Evolutionary conservation across 2,113 vertebrate species (phyloP), one percentile per base, ranked within the genome.

Genomic region (Pedetes capensis): DNA sequence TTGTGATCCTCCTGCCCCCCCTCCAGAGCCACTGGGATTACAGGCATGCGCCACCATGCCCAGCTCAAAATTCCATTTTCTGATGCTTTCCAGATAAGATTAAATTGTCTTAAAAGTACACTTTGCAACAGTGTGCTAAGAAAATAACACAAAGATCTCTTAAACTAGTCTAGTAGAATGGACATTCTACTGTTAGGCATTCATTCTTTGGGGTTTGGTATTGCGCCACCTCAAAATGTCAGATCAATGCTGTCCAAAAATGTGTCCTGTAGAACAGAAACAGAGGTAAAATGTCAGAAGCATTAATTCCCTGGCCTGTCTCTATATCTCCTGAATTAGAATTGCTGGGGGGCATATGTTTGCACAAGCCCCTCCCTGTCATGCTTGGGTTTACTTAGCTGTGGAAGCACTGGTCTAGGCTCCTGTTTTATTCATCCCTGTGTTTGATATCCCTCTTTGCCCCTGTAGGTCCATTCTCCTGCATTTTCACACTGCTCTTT

Each of bases 1-100:
- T n/a, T n/a, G n/a, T n/a, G n/a, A n/a, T n/a, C n/a, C n/a, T n/a
- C n/a, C n/a, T n/a, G n/a, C n/a, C n/a, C n/a, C n/a, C n/a, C n/a
- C n/a, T n/a, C n/a, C n/a, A n/a, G n/a, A n/a, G n/a, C n/a, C n/a
- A n/a, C n/a, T n/a, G n/a, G n/a, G n/a, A n/a, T n/a, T n/a, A n/a
- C n/a, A n/a, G n/a, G n/a, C n/a, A n/a, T n/a, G n/a, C n/a, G n/a
- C n/a, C n/a, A n/a, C n/a, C n/a, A n/a, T n/a, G n/a, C n/a, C n/a
- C n/a, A n/a, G n/a, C n/a, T 84, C 39, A 42, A 89, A 75, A 69
- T 32, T 83, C 14, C 66, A 66, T 64, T 92, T 29, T 69, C 53
- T 81, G 53, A 39, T 47, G 34, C 84, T 84, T 96, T 95, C 55
- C 66, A 61, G 37, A 37, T 91, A 78, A 80, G 39, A 88, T 42